phyloP scores from a whole-genome alignment of 1,140 invertebrate species.

The Nasonia vitripennis region DNA sequence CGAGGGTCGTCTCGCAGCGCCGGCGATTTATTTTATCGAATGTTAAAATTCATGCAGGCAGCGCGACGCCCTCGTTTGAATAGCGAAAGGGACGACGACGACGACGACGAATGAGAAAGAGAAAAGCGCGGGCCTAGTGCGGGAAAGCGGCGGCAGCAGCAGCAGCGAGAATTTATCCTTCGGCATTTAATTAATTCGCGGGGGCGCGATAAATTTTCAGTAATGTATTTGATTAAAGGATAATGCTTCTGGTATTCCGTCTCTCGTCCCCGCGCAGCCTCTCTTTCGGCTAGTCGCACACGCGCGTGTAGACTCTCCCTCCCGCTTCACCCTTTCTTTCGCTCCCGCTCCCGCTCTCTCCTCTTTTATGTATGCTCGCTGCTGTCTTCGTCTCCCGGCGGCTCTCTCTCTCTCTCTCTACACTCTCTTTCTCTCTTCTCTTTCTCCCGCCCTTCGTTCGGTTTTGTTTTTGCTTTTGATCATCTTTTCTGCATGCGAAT shows the following conservation, averaged over 20 bases:
- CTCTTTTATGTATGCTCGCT: constrained; percentile 29
- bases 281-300: not conserved
- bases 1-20: constrained; percentile 49
- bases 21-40: constrained; percentile 71
- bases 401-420: too few species aligned
- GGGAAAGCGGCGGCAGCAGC: constrained; percentile 13
- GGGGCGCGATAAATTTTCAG: constrained; percentile 73
- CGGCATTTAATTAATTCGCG: constrained; percentile 75
- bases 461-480: constrained; percentile 53
- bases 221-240: constrained; percentile 76
- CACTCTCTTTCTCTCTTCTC: not conserved
- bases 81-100: constrained; percentile 13
- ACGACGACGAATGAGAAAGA: constrained; percentile 10
- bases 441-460: constrained; percentile 20
- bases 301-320: not conserved
- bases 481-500: constrained; percentile 53
- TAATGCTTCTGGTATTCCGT: constrained; percentile 70
- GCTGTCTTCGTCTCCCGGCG: constrained; percentile 34
- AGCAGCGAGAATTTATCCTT: constrained; percentile 72
- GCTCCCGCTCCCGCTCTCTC: constrained; percentile 37
- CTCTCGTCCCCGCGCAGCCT: constrained; percentile 22
- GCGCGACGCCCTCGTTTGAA: constrained; percentile 6
- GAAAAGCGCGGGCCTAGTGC: constrained; percentile 37
- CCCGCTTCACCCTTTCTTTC: constrained; percentile 17
- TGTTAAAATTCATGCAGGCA: constrained; percentile 69